These are phyloP conservation scores for Rhagologus leucostigma DNA, from an alignment of 2,113 vertebrate genomes.

Conservation along the genomic window DNA sequence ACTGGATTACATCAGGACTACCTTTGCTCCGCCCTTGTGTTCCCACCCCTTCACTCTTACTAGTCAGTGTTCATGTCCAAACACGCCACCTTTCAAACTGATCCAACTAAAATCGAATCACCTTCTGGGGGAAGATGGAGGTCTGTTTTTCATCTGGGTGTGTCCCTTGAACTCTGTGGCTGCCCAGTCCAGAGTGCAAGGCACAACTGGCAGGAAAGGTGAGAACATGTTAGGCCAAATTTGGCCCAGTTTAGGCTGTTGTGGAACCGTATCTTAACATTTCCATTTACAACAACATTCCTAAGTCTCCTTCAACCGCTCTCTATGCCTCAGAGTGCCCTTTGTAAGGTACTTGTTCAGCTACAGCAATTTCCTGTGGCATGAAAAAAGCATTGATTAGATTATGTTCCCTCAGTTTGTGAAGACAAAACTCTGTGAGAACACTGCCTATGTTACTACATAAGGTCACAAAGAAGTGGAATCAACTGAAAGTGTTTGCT, in stretches of 20 bases:
- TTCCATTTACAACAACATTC: not conserved
- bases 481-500: not conserved
- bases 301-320: not conserved
- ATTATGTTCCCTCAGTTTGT: not conserved
- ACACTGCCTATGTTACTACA: not conserved
- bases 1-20: not conserved
- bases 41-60: not conserved
- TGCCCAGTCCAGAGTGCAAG: not conserved
- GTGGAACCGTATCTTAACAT: not conserved
- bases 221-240: not conserved
- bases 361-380: not conserved
- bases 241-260: not conserved
- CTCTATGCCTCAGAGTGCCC: not conserved
- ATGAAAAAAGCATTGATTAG: not conserved
- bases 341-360: not conserved
- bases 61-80: not conserved
- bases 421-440: not conserved
- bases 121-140: not conserved
- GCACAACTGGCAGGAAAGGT: not conserved
- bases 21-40: constrained; percentile 9
- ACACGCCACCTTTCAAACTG: not conserved
- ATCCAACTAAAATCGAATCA: not conserved
- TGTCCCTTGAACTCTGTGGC: not conserved
- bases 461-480: not conserved
- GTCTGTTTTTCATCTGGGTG: not conserved